phyloP scores from a whole-genome alignment of 2,797 vertebrate genomes.

The Neosalanx taihuensis region DNA sequence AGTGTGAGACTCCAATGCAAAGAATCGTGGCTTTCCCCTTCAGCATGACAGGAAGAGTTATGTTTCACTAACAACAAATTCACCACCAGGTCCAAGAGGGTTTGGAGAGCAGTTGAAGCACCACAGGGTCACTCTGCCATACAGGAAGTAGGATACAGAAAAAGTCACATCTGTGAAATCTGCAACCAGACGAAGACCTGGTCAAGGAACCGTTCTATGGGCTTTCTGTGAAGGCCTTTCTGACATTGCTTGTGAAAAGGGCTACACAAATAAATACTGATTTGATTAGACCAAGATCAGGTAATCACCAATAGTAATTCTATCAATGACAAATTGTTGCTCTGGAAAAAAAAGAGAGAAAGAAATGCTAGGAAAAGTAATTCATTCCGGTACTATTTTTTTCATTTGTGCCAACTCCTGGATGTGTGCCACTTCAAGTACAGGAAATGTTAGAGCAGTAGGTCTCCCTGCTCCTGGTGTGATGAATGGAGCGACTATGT shows the following conservation, averaged over 20 bases:
- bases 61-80: slow-evolving; percentile 63
- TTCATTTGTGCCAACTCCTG: slow-evolving; percentile 84
- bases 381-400: slow-evolving; percentile 73
- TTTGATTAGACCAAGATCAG: slow-evolving; percentile 14
- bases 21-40: slow-evolving; percentile 55
- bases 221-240: too few relatives aligned
- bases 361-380: slow-evolving; percentile 80
- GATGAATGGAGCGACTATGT: slow-evolving; percentile 97
- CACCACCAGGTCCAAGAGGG: slow-evolving; percentile 61
- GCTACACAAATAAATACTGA: too few relatives aligned
- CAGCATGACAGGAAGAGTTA: slow-evolving; percentile 67
- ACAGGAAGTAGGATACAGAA: slow-evolving; percentile 62
- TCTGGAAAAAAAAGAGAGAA: slow-evolving; percentile 12
- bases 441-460: slow-evolving; percentile 83
- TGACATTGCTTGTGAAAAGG: too few relatives aligned
- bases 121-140: slow-evolving; percentile 66
- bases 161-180: slow-evolving; percentile 65
- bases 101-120: slow-evolving; percentile 61
- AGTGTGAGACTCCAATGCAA: slow-evolving; percentile 24
- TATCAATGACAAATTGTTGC: slow-evolving; percentile 49
- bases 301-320: slow-evolving; percentile 39
- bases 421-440: slow-evolving; percentile 83
- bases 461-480: slow-evolving; percentile 79
- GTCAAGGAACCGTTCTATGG: too few relatives aligned
- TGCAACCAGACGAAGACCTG: slow-evolving; percentile 59